Evolutionary conservation across 1,140 invertebrate species (phyloP), one percentile per base, ranked within the genome.

Genomic region (Helicoverpa zea): DNA sequence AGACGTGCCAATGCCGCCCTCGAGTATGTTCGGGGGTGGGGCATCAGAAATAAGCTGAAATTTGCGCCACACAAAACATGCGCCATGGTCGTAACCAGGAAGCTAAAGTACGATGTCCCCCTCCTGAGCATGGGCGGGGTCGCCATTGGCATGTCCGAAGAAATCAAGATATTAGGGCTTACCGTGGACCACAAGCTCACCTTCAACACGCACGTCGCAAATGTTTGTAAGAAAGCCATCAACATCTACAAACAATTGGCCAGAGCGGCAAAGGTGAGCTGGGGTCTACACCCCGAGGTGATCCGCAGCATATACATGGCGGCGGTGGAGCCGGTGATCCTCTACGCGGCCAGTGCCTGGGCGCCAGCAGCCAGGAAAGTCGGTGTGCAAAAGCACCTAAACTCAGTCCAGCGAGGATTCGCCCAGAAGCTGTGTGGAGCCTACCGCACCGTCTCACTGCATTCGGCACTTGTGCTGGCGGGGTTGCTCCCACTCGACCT

Each of bases 31-130:
- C 52, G 66, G 63, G 14, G 12, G 16, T 79, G 63, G 64, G 77
- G 77, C 10, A n/a, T 58, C n/a, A 11, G 10, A 10, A 70, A 58
- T 30, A 79, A 79, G 35, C 56, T 70, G 4, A 79, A 59, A 43
- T 79, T 79, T 30, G 77, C 23, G 23, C 23, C 23, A 23, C 23
- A 23, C 23, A 23, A 23, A 23, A 23, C 23, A 23, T 23, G 23
- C 64, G 77, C 77, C 13, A 79, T 72, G 64, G 14, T 59, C 2
- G 30, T 79, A 3, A 79, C 77, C 2, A 64, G 23, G 5, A 77
- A 64, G 30, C 49, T 77, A 2, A 73, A 73, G 29, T 58, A 35
- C 30, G 54, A 73, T 30, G 35, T 16, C 12, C 70, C 70, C 1
- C 13, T 12, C 23, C 30, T 73, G 16, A 56, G 54, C 13, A 73